phyloP scores from a whole-genome alignment of 2,888 invertebrate species.

The Yponomeuta malinellus region DNA sequence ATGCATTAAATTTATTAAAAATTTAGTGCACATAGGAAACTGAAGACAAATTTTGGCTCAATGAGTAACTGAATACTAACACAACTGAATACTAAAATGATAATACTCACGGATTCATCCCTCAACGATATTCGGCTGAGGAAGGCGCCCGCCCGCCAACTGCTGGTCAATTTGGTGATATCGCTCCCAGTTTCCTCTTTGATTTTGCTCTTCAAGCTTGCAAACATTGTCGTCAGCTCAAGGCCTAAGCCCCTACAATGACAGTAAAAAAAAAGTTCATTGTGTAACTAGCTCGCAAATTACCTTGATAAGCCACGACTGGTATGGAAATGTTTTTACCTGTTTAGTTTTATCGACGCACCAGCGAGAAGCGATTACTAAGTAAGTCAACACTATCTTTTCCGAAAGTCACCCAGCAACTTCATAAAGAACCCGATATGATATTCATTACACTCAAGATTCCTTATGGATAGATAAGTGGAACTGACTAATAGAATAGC shows the following conservation, averaged over 20 bases:
- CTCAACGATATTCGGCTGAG: conserved; percentile 64
- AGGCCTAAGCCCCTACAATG: conserved; percentile 6
- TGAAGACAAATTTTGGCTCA: too few species aligned
- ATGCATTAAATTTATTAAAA: too few species aligned
- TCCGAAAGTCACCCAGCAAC: neutral
- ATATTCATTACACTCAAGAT: neutral
- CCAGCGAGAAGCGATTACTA: neutral
- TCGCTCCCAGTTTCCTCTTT: conserved; percentile 92
- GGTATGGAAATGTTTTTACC: conserved; percentile 16
- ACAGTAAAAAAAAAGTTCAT: conserved; percentile 10
- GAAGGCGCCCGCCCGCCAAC: conserved; percentile 68
- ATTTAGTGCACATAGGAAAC: too few species aligned
- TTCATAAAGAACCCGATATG: neutral
- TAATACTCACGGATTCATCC: conserved; percentile 57
- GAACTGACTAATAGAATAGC: too few species aligned
- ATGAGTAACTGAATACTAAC: too few species aligned
- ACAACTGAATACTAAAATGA: too few species aligned
- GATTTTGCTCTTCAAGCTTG: conserved; percentile 91
- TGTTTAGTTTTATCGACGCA: neutral
- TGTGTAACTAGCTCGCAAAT: conserved; percentile 32
- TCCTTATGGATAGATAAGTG: neutral
- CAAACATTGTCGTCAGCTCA: conserved; percentile 79
- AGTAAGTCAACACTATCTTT: neutral
- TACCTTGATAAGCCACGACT: conserved; percentile 37
- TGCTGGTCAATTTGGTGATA: conserved; percentile 73